These are phyloP conservation scores for Pterostichus madidus DNA, from an alignment of 2,888 invertebrate species.

Conservation along the genomic window DNA sequence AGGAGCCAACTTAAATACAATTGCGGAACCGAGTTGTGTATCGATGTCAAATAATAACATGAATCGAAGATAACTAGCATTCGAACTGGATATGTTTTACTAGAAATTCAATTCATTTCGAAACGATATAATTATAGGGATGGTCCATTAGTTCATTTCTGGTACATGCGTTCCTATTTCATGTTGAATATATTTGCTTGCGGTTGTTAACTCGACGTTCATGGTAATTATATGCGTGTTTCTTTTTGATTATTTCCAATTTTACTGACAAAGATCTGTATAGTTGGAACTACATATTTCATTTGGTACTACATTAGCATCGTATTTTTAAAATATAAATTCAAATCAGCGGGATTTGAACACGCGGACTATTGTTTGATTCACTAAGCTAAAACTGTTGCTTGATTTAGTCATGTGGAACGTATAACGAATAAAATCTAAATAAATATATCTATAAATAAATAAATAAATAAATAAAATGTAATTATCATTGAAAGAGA, in stretches of 20 bases:
- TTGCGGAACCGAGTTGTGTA: constrained; percentile 45
- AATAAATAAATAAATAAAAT: too few species aligned
- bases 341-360: too few species aligned
- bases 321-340: too few species aligned
- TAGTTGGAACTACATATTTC: too few species aligned
- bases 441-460: too few species aligned
- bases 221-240: not conserved
- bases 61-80: constrained; percentile 44
- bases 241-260: not conserved
- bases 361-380: too few species aligned
- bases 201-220: not conserved
- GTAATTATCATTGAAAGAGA: too few species aligned
- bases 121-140: constrained; percentile 48
- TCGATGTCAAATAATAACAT: constrained; percentile 63
- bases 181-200: constrained; percentile 36
- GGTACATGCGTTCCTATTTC: constrained; percentile 24
- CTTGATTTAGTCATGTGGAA: too few species aligned
- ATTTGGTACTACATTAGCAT: too few species aligned
- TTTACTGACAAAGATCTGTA: too few species aligned
- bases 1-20: constrained; percentile 68
- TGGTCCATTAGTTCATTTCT: constrained; percentile 56
- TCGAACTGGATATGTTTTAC: constrained; percentile 52
- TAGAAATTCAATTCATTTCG: constrained; percentile 53
- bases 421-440: too few species aligned
- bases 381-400: too few species aligned